These are phyloP conservation scores for Anas platyrhynchos DNA, from an alignment of 2,113 vertebrate species.

Conservation along the genomic window DNA sequence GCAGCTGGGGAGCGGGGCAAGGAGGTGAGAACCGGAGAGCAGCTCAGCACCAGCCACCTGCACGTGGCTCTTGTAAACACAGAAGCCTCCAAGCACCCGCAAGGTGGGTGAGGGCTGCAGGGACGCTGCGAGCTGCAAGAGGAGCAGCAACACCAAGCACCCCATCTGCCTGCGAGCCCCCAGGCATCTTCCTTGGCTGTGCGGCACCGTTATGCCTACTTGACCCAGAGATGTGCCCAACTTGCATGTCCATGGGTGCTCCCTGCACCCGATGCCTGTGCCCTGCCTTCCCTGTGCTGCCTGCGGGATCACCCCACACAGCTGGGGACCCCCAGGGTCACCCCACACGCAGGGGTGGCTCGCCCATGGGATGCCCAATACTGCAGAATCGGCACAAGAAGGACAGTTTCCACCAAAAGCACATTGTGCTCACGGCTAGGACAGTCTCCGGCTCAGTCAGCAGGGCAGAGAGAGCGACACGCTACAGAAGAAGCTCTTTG, in stretches of 20 bases:
- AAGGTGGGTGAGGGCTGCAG: background rate
- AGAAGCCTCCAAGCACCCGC: background rate
- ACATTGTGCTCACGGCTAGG: background rate
- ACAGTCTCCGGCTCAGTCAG: background rate
- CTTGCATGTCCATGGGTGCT: background rate
- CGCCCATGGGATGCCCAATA: no score
- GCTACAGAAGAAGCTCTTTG: rapidly evolving
- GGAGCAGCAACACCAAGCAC: background rate
- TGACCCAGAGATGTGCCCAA: background rate
- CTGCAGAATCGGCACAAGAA: background rate
- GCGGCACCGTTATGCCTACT: rapidly evolving
- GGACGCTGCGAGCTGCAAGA: no score
- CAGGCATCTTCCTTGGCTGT: background rate
- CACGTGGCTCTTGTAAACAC: background rate
- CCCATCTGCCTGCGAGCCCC: background rate
- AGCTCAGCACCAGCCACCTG: background rate
- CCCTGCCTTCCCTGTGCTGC: background rate
- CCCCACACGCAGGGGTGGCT: no score
- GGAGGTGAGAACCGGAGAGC: background rate
- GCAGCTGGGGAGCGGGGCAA: background rate
- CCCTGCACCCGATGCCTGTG: rapidly evolving
- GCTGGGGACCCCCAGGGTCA: background rate
- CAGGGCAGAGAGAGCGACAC: background rate
- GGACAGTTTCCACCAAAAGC: background rate
- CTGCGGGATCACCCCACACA: rapidly evolving